Conservation (phyloP, 2,797 vertebrate species). For the Choloepus didactylus region DNA sequence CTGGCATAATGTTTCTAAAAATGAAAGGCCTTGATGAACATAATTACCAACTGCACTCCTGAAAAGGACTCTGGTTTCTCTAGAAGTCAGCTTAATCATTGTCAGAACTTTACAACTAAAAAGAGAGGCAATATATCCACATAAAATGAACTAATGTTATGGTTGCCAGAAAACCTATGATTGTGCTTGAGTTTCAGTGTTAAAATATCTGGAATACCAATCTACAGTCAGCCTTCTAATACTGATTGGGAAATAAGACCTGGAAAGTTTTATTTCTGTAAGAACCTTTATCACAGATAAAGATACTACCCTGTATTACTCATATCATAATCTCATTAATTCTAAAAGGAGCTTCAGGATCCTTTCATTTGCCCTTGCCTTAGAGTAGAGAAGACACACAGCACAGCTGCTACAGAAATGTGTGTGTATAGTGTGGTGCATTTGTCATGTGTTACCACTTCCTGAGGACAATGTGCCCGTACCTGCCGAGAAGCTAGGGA, state of each 20-base stretch:
- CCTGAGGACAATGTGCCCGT: fast-evolving
- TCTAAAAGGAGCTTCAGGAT: neutral
- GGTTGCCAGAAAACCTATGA: neutral
- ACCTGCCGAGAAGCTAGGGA: neutral
- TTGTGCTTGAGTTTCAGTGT: slow-evolving; percentile 23
- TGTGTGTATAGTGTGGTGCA: neutral
- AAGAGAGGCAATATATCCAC: neutral
- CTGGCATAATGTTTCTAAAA: neutral
- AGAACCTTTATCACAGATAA: neutral
- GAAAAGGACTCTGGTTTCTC: neutral
- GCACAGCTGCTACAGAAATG: neutral
- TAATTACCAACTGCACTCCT: neutral
- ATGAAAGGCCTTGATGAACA: slow-evolving; percentile 16
- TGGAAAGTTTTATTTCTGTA: neutral
- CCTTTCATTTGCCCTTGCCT: neutral
- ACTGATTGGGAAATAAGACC: slow-evolving; percentile 26
- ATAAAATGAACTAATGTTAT: neutral
- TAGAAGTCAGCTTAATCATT: slow-evolving; percentile 34
- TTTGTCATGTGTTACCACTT: neutral
- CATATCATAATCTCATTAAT: neutral
- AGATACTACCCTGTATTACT: neutral
- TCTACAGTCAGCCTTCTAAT: neutral
- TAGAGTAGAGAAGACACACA: neutral
- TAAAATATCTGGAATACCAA: neutral
- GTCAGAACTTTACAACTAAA: neutral